Conservation (phyloP, 2,797 vertebrate genomes). For the Pipistrellus pygmaeus region DNA sequence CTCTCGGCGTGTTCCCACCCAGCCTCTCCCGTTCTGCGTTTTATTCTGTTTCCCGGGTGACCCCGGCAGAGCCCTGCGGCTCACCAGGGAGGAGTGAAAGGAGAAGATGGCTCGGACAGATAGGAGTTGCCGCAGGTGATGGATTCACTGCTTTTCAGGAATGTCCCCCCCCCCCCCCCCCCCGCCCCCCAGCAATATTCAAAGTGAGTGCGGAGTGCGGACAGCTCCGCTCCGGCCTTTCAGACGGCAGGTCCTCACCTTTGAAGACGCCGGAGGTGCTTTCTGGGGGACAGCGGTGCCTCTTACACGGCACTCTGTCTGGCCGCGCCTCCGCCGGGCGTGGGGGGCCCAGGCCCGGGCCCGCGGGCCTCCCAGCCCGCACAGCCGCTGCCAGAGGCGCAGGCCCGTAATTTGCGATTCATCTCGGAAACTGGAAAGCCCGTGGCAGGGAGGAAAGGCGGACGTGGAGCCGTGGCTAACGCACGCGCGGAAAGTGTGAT, state of each 20-base stretch:
- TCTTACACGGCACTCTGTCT: no score
- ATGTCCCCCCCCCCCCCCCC: fast-evolving
- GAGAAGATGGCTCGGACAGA: constrained; percentile 66
- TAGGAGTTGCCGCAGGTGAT: constrained; percentile 69
- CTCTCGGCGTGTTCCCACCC: background rate
- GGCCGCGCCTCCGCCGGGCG: no score
- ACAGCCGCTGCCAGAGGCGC: constrained; percentile 56
- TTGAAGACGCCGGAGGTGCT: constrained; percentile 69
- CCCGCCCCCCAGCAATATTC: background rate
- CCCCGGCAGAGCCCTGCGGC: no score
- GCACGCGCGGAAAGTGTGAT: constrained; percentile 79
- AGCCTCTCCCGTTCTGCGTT: constrained; percentile 31
- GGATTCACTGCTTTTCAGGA: constrained; percentile 72
- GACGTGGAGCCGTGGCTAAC: constrained; percentile 80
- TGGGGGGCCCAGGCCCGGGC: background rate
- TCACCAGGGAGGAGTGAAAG: constrained; percentile 64
- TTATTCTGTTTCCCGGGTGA: constrained; percentile 57
- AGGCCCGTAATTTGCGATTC: background rate
- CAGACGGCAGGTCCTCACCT: constrained; percentile 76
- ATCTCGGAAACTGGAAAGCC: no score
- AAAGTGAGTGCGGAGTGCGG: constrained; percentile 57
- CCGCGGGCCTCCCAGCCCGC: constrained; percentile 3
- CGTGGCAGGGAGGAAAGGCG: constrained; percentile 78
- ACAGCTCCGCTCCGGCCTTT: constrained; percentile 75
- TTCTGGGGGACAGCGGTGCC: constrained; percentile 61